Evolutionary conservation across 2,113 vertebrate genomes (phyloP).

Genomic region (Psettodes erumei): DNA sequence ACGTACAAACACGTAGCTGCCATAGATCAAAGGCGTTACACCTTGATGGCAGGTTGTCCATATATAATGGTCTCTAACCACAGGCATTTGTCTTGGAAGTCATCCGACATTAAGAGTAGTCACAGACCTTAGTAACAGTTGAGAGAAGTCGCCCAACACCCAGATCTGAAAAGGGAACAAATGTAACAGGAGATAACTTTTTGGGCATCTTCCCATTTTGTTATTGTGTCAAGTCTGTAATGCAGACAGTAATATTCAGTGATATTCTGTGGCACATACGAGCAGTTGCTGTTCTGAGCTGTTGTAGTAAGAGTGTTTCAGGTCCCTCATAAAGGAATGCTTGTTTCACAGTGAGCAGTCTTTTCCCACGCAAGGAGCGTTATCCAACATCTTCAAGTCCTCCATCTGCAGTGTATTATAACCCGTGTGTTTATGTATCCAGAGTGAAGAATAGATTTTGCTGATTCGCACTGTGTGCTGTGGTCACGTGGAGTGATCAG

Average conservation of each 20-base stretch:
- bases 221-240: not conserved
- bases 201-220: not conserved
- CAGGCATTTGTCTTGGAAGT: conserved; percentile 39
- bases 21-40: conserved; percentile 49
- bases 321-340: too few species aligned
- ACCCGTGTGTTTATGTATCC: not conserved
- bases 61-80: conserved; percentile 48
- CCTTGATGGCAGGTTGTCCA: conserved; percentile 56
- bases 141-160: conserved; percentile 20
- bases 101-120: conserved; percentile 40
- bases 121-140: conserved; percentile 37
- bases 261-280: not conserved
- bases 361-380: not conserved
- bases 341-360: not conserved
- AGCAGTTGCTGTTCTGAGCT: not conserved
- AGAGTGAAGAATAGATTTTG: not conserved
- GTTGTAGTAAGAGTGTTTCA: not conserved
- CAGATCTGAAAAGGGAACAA: not conserved
- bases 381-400: not conserved
- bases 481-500: conserved; percentile 31
- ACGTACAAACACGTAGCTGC: conserved; percentile 37
- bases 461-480: not conserved
- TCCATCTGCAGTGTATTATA: not conserved
- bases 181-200: not conserved
- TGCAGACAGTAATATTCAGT: too few species aligned